Conservation (phyloP, 2,888 invertebrate species). For the Leucophenga maculata region DNA sequence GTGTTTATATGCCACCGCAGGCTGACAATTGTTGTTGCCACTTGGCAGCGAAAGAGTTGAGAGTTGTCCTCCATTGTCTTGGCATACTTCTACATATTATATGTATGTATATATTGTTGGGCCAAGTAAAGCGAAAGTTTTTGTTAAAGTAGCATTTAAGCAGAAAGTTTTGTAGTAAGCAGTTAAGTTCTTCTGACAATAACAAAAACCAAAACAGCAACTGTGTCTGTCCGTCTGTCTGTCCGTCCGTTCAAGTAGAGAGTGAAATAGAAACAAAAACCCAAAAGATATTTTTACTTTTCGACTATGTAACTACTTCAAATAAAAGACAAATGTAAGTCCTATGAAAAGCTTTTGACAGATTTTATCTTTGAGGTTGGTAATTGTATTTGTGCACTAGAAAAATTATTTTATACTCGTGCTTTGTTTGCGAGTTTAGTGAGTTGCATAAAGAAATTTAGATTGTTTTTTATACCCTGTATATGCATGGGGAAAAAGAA, state of each 20-base stretch:
- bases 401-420: neutral
- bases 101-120: neutral
- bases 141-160: slow-evolving; percentile 23
- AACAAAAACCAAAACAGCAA: slow-evolving; percentile 8
- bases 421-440: no score
- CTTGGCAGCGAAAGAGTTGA: neutral
- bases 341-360: no score
- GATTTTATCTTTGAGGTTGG: neutral
- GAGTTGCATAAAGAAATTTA: neutral
- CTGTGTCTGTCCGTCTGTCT: neutral
- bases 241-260: no score
- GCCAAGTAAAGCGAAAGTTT: slow-evolving; percentile 22
- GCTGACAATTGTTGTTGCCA: slow-evolving; percentile 31
- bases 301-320: neutral
- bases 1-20: slow-evolving; percentile 1
- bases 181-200: slow-evolving; percentile 34
- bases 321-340: neutral
- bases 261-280: neutral
- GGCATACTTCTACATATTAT: no score
- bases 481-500: no score
- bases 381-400: slow-evolving; percentile 7
- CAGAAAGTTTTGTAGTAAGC: slow-evolving; percentile 45
- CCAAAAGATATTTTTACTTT: slow-evolving; percentile 33
- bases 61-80: neutral
- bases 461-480: no score